These are phyloP conservation scores for Tupiocoris notatus DNA, from an alignment of 2,888 invertebrate species.

Conservation along the genomic window DNA sequence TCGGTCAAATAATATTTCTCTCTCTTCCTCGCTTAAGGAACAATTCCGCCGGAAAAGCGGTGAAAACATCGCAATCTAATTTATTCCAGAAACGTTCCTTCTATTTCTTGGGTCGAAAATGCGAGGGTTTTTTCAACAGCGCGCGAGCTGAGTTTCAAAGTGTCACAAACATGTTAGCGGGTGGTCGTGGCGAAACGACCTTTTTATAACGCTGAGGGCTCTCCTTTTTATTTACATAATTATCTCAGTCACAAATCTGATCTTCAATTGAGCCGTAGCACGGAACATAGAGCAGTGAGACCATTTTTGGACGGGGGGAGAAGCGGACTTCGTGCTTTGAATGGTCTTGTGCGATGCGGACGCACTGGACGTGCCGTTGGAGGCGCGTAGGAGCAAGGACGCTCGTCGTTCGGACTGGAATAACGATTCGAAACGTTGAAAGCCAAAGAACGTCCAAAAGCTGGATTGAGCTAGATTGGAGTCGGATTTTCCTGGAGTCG, in stretches of 20 bases:
- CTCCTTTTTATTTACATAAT: slow-evolving; percentile 29
- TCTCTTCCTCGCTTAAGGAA: too few species aligned
- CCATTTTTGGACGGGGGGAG: too few species aligned
- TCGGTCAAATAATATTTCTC: too few species aligned
- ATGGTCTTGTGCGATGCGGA: slow-evolving; percentile 5
- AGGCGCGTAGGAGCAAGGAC: neutral
- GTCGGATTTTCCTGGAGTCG: neutral
- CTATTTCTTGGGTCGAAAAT: neutral
- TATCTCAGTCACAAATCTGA: slow-evolving; percentile 35
- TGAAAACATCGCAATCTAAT: too few species aligned
- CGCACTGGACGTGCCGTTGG: neutral
- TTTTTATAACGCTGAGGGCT: neutral
- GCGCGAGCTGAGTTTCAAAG: neutral
- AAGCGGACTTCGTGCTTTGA: slow-evolving; percentile 21
- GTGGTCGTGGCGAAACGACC: neutral
- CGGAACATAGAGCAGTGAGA: neutral
- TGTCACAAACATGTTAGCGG: neutral
- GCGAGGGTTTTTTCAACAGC: neutral
- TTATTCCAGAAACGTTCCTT: neutral
- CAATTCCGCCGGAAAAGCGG: too few species aligned
- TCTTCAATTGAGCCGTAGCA: slow-evolving; percentile 36
- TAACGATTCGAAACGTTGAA: neutral
- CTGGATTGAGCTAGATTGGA: neutral
- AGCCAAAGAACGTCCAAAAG: neutral
- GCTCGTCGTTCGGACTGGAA: neutral